A percentile compares a stretch with the other conserved stretches of the same genome.
These are phyloP conservation scores for Glareola pratincola DNA, from an alignment of 2,113 vertebrate genomes.

Conservation along the genomic window DNA sequence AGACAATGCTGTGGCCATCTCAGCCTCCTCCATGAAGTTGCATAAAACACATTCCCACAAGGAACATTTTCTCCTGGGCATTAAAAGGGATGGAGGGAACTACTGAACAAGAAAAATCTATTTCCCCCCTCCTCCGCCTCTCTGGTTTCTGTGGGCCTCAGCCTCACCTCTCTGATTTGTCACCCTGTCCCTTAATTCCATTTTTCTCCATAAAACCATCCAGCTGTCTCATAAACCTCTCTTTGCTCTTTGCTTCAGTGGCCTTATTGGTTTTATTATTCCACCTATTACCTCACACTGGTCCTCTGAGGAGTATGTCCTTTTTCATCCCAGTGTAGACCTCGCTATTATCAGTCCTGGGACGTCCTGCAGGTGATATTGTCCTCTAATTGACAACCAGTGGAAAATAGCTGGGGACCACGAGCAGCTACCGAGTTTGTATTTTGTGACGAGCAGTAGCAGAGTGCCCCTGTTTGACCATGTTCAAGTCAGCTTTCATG, in stretches of 20 bases:
- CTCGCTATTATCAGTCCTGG: not conserved
- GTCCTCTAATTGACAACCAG: not conserved
- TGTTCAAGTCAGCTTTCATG: not conserved
- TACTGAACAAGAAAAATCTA: not conserved
- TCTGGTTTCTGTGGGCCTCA: not conserved
- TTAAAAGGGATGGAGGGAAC: not conserved
- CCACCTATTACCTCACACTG: rapidly evolving
- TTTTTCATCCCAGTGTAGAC: not conserved
- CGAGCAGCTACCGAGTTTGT: not conserved
- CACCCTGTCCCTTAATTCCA: not conserved
- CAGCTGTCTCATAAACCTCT: not conserved
- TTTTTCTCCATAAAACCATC: not conserved
- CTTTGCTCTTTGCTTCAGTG: not conserved
- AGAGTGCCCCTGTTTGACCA: not conserved
- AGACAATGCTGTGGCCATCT: not conserved
- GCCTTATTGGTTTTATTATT: not conserved
- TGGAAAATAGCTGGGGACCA: not conserved
- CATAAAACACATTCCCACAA: not conserved
- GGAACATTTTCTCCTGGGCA: not conserved
- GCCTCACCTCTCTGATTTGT: not conserved
- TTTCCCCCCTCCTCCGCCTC: not conserved
- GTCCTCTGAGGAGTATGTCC: not conserved
- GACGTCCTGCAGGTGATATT: not conserved
- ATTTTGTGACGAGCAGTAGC: not conserved
- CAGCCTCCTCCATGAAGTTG: not conserved